phyloP scores from a whole-genome alignment of 2,113 vertebrate genomes.

The Lepidothrix coronata region DNA sequence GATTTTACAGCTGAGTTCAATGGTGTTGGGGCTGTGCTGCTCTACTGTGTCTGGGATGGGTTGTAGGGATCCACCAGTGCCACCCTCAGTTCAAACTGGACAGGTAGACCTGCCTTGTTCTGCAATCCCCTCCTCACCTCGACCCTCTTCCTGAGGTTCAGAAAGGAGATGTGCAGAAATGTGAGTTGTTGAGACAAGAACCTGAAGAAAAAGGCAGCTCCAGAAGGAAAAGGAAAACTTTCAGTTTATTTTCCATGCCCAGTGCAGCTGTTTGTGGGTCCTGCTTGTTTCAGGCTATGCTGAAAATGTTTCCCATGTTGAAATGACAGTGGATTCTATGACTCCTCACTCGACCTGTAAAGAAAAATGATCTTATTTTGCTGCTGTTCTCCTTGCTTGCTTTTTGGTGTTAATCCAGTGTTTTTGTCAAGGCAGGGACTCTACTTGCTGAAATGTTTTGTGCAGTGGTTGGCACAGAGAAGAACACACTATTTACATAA shows the following conservation, averaged over 20 bases:
- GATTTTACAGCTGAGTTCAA: background rate
- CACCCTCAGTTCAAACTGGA: background rate
- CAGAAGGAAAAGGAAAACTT: background rate
- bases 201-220: background rate
- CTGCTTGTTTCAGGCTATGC: background rate
- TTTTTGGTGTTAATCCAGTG: background rate
- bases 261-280: background rate
- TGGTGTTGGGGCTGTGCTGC: background rate
- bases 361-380: background rate
- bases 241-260: rapidly evolving
- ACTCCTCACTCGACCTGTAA: background rate
- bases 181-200: background rate
- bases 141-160: background rate
- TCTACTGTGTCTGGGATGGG: rapidly evolving
- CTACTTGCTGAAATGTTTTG: background rate
- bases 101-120: background rate
- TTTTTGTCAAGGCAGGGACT: background rate
- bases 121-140: background rate
- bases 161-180: background rate
- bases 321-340: background rate
- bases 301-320: background rate
- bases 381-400: background rate
- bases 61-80: background rate
- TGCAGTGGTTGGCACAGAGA: background rate
- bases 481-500: background rate